Evolutionary conservation across 2,888 invertebrate genomes (phyloP).

Genomic region (Penaeus monodon): DNA sequence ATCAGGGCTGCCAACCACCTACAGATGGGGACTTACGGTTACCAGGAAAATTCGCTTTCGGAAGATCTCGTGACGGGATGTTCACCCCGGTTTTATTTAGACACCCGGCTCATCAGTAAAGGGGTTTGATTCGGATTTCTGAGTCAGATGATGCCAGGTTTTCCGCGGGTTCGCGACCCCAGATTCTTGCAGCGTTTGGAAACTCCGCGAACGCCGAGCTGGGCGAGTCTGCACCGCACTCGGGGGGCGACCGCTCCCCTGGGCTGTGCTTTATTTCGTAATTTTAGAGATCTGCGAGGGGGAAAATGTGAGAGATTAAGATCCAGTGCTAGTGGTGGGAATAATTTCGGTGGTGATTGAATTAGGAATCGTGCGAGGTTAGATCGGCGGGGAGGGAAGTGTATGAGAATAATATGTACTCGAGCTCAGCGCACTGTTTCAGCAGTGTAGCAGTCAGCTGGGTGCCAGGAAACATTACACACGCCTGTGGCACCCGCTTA

Average conservation of each 20-base stretch:
- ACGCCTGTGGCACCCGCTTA: background rate
- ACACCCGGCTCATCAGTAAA: too few species aligned
- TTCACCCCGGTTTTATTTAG: too few species aligned
- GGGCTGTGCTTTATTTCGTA: background rate
- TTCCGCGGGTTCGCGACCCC: too few species aligned
- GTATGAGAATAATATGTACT: too few species aligned
- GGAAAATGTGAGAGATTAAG: background rate
- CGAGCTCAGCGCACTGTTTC: too few species aligned
- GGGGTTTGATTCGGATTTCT: too few species aligned
- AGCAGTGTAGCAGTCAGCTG: constrained; percentile 38
- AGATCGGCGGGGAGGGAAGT: constrained; percentile 6
- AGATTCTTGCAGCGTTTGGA: background rate
- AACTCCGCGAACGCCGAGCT: background rate
- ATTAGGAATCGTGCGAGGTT: background rate
- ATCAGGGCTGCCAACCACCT: constrained; percentile 34
- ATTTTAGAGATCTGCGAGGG: background rate
- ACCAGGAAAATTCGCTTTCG: too few species aligned
- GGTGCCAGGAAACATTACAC: constrained; percentile 3
- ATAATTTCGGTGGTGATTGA: too few species aligned
- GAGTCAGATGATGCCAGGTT: too few species aligned
- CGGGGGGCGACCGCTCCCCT: constrained; percentile 38
- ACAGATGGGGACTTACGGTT: background rate
- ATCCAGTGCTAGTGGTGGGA: too few species aligned
- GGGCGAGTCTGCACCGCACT: constrained; percentile 10
- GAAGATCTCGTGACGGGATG: too few species aligned